phyloP scores from a whole-genome alignment of 2,888 invertebrate species.

The Diaperis boleti region DNA sequence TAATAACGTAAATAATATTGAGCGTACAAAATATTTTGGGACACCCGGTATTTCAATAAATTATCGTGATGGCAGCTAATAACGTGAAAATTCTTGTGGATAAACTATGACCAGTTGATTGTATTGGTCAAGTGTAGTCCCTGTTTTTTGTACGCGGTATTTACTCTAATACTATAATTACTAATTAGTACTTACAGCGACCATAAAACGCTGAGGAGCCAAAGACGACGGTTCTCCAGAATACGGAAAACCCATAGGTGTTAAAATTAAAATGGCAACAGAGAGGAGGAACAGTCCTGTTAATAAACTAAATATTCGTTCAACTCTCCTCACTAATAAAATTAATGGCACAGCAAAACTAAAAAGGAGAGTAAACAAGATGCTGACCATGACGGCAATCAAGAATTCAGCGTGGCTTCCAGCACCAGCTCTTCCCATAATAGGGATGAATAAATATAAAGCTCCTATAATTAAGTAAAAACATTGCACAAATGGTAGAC shows the following conservation, averaged over 20 bases:
- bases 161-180: too few species aligned
- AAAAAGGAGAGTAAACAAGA: slow-evolving; percentile 66
- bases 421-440: slow-evolving; percentile 83
- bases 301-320: slow-evolving; percentile 69
- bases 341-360: slow-evolving; percentile 67
- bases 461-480: slow-evolving; percentile 79
- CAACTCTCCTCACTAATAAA: slow-evolving; percentile 66
- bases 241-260: slow-evolving; percentile 82
- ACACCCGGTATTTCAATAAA: too few species aligned
- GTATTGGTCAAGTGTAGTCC: too few species aligned
- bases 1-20: too few species aligned
- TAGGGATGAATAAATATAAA: slow-evolving; percentile 81
- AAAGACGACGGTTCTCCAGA: slow-evolving; percentile 72
- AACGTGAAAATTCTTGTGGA: too few species aligned
- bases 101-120: too few species aligned
- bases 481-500: slow-evolving; percentile 75
- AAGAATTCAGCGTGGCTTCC: slow-evolving; percentile 78
- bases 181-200: slow-evolving; percentile 70
- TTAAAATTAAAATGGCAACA: slow-evolving; percentile 71
- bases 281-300: slow-evolving; percentile 69
- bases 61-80: too few species aligned
- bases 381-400: slow-evolving; percentile 69
- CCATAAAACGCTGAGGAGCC: slow-evolving; percentile 81
- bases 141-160: too few species aligned
- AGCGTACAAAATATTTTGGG: too few species aligned